Evolutionary conservation across 2,113 vertebrate genomes (phyloP), one percentile per base, ranked within the genome.

Genomic region (Collichthys lucidus): DNA sequence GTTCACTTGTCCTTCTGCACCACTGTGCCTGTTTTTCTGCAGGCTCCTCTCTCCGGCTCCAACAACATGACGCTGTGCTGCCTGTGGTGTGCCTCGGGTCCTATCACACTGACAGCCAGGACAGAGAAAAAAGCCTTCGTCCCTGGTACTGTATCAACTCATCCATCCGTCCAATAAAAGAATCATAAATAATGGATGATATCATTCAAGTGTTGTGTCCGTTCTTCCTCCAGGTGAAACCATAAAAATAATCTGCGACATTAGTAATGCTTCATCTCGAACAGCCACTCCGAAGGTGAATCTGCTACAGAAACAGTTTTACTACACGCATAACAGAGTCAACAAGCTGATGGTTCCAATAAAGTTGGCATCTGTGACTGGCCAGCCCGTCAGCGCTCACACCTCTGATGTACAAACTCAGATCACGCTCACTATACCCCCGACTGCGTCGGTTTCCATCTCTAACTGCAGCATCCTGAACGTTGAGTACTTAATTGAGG

Each of bases 381-480:
- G 70, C 2, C 9, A 63, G 2, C 56, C 62, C 2, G 3, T 92
- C 9, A 16, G 0, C 0, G 44, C 74, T 29, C n/a, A 80, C 40
- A 65, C 72, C 15, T 44, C 65, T 20, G 56, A 66, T 0, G 53
- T 79, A 9, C 29, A 61, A 70, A 29, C 52, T 12, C 80, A 82
- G 69, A 59, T 92, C 24, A 29, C n/a, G 70, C 31, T 91, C 35
- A 11, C 59, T 5, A 84, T 94, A 31, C 91, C 90, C 10, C 2
- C 22, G 3, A 15, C 46, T 4, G 49, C 74, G 1, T 0, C 71
- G 1, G 17, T 46, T 66, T 73, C 79, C 77, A 84, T 93, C 80
- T 75, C 88, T 2, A 92, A 94, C 83, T 94, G 92, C 88, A 70
- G 49, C 73, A 74, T 93, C 80, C 11, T 93, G 4, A 57, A 61